Conservation (phyloP, 1,140 invertebrate genomes). For the Drosophila aff. region DNA sequence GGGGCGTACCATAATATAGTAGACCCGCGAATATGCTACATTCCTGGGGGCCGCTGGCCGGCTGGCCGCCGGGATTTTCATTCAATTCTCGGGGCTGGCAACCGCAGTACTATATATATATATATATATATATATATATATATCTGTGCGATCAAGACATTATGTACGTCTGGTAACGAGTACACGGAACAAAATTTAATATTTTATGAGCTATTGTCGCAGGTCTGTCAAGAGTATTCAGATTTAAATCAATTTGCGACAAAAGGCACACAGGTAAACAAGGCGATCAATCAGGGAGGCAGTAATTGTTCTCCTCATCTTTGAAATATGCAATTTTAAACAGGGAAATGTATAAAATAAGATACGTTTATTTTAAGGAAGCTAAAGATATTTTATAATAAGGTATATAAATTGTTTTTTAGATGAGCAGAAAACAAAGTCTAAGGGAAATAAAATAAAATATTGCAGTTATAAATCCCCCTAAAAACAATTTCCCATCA, state of each 20-base stretch:
- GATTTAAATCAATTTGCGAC: conserved; percentile 1
- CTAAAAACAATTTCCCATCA: neutral
- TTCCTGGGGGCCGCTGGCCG: conserved; percentile 64
- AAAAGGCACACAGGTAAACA: neutral
- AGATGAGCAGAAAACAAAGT: no score
- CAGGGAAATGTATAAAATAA: neutral
- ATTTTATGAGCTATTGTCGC: conserved; percentile 16
- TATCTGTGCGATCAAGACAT: conserved; percentile 31
- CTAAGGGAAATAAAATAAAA: neutral
- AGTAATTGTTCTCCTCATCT: neutral
- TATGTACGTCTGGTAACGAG: conserved; percentile 34
- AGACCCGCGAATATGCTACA: conserved; percentile 73
- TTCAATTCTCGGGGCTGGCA: conserved; percentile 69
- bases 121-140: neutral
- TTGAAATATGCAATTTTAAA: neutral
- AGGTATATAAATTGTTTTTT: no score
- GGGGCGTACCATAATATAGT: conserved; percentile 33
- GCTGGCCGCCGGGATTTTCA: conserved; percentile 63
- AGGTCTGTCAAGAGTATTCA: neutral
- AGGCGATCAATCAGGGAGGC: neutral
- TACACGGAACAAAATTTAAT: conserved; percentile 31
- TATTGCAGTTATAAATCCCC: neutral
- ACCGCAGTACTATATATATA: neutral
- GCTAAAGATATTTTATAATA: no score
- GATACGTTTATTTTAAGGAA: neutral